phyloP scores from a whole-genome alignment of 2,888 invertebrate species.

The Nemurella pictetii region DNA sequence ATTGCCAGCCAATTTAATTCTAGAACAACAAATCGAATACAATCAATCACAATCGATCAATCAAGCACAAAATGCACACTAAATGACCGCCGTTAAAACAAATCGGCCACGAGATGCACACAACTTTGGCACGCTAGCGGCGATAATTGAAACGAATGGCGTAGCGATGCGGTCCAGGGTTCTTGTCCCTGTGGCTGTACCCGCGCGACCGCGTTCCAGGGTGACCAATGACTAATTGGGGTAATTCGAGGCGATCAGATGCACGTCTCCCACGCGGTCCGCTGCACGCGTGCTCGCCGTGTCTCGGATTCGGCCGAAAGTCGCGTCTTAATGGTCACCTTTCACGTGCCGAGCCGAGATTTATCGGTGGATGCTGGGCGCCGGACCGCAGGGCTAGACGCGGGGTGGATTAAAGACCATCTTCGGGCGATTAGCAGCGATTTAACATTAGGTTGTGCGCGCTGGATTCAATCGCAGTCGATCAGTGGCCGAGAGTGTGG shows the following conservation, averaged over 20 bases:
- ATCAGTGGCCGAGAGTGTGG: background rate
- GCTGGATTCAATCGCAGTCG: background rate
- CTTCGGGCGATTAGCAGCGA: background rate
- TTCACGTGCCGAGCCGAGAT: background rate
- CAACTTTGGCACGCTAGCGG: too few relatives aligned
- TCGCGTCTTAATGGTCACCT: slow-evolving; percentile 10
- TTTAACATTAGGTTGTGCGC: background rate
- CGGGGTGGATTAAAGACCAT: background rate
- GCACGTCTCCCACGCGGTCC: background rate
- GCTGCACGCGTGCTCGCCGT: background rate
- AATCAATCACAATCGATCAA: too few relatives aligned
- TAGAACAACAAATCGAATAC: too few relatives aligned
- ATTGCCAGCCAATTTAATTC: too few relatives aligned
- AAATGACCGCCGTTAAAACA: too few relatives aligned
- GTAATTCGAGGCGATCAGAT: background rate
- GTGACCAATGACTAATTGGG: background rate
- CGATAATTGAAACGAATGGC: too few relatives aligned
- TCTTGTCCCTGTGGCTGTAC: background rate
- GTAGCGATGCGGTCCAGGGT: background rate
- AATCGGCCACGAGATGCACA: too few relatives aligned
- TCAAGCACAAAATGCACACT: too few relatives aligned
- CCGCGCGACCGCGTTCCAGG: background rate
- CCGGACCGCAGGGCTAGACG: background rate
- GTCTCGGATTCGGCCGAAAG: background rate
- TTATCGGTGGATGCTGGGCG: background rate